Evolutionary conservation across 2,888 invertebrate genomes (phyloP), one percentile per base, ranked within the genome.

Genomic region (Parthenolecanium corni): DNA sequence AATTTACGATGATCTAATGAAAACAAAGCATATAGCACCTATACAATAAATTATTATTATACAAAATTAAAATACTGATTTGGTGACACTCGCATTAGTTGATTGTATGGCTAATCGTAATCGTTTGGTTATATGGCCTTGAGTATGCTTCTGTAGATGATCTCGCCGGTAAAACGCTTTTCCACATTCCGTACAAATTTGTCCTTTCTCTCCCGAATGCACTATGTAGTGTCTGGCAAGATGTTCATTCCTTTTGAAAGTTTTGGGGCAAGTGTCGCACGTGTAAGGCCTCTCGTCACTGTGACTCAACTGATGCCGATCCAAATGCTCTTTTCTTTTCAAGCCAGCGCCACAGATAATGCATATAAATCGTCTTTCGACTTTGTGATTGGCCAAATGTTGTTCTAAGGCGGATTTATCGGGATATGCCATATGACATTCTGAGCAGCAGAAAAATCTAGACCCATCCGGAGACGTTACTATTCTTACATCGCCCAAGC

Each of bases 161-260:
- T 78, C 78, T 65, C 76, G 77, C 5, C 78, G 72, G 18, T 76
- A 76, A 66, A 78, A 78, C 0, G 76, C 75, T 66, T 78, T 77
- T 14, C 75, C 74, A 67, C 78, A 79, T 25, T 75, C 74, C 6
- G 70, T 70, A 64, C 70, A 70, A 20, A 69, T 66, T 58, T 70
- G 69, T 25, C 63, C 76, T 66, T 78, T 78, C 66, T 76, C 75
- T 2, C 77, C 78, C 0, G 77, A 76, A 66, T 79, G 78, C 62
- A 77, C 77, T 3, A 76, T 74, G 62, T 74, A 74, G 68, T 79
- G 78, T 52, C 78, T 73, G 0, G 77, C 76, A n/a, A 78, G 71
- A 67, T 78, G 78, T 65, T 78, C 78, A 66, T 78, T 78, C 40
- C 78, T 72, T 65, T 78, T 77, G 67, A 71, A 71, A 40, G 70